These are phyloP conservation scores for Scelioninae gen. 2 DNA, from an alignment of 2,888 invertebrate species.

Conservation along the genomic window DNA sequence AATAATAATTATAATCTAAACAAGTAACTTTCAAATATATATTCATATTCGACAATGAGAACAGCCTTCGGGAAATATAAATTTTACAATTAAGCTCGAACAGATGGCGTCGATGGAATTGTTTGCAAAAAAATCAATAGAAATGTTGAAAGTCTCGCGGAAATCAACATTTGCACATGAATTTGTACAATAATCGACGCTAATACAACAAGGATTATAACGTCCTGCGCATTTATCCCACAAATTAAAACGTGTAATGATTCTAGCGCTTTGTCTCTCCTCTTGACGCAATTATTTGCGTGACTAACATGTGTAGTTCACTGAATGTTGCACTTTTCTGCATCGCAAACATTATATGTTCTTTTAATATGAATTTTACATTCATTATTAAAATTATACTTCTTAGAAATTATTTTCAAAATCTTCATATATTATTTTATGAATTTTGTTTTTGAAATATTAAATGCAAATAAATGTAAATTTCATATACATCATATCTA, in stretches of 20 bases:
- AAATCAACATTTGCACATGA: constrained; percentile 3
- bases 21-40: constrained; percentile 14
- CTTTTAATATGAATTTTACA: too few relatives aligned
- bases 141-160: neutral
- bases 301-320: neutral
- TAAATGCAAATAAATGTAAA: too few relatives aligned
- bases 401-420: too few relatives aligned
- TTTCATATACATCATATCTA: too few relatives aligned
- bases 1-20: constrained; percentile 7
- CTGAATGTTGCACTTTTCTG: constrained; percentile 21
- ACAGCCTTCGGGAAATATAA: constrained; percentile 41
- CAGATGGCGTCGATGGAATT: constrained; percentile 6
- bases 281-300: constrained; percentile 13
- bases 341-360: constrained; percentile 19
- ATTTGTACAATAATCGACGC: constrained; percentile 10
- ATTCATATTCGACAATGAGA: constrained; percentile 46
- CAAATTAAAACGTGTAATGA: constrained; percentile 13
- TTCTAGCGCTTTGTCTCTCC: neutral
- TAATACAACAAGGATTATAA: constrained; percentile 41
- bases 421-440: too few relatives aligned
- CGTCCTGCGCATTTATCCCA: constrained; percentile 26
- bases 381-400: too few relatives aligned
- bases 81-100: constrained; percentile 46
- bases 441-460: too few relatives aligned
- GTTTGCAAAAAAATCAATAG: neutral